A percentile compares a stretch with the other conserved stretches of the same genome.
These are phyloP conservation scores for Danio jaintianensis DNA, from an alignment of 2,797 vertebrate genomes.

Conservation along the genomic window DNA sequence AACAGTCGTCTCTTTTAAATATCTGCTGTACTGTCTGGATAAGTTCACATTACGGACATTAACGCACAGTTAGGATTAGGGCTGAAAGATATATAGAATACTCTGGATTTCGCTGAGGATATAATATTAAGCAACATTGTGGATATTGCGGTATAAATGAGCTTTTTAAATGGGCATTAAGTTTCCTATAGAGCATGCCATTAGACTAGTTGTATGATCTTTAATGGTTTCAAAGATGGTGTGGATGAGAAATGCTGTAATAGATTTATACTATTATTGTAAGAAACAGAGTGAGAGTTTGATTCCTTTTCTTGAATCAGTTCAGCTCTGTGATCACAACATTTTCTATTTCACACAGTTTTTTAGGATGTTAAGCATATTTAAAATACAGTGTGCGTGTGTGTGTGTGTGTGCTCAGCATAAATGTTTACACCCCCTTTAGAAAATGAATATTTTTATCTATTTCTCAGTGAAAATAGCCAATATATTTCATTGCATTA, in stretches of 20 bases:
- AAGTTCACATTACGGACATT: constrained; percentile 10
- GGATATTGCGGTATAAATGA: not conserved
- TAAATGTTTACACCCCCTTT: too few species aligned
- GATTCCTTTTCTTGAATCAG: not conserved
- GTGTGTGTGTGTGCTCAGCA: too few species aligned
- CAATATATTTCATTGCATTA: too few species aligned
- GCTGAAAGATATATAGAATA: constrained; percentile 9
- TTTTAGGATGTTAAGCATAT: too few species aligned
- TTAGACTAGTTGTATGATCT: not conserved
- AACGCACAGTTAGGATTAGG: constrained; percentile 11
- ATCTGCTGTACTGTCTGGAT: constrained; percentile 26
- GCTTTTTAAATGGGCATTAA: not conserved
- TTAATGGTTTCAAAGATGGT: not conserved
- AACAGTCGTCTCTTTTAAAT: constrained; percentile 23
- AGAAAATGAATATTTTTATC: too few species aligned
- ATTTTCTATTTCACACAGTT: too few species aligned
- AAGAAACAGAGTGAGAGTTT: not conserved
- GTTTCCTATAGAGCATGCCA: not conserved
- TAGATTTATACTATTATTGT: not conserved
- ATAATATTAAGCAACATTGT: constrained; percentile 2
- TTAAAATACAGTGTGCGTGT: too few species aligned
- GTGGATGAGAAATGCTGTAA: not conserved
- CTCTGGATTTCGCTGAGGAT: constrained; percentile 1
- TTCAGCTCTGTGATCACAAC: not conserved
- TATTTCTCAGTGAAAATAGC: too few species aligned